phyloP scores from a whole-genome alignment of 2,797 vertebrate species.

The Synanceia verrucosa region DNA sequence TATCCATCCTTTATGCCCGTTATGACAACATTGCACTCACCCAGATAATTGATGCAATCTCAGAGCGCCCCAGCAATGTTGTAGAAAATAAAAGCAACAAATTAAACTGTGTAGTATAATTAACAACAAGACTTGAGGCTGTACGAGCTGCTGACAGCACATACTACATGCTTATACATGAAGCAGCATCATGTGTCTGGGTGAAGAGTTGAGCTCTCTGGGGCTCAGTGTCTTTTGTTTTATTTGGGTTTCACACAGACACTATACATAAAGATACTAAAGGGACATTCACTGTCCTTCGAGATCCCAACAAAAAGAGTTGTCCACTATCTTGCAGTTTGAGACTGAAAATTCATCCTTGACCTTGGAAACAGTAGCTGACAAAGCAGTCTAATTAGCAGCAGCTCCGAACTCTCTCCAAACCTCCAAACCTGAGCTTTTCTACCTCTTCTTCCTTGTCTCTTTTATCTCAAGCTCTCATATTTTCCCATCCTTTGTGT shows the following conservation, averaged over 20 bases:
- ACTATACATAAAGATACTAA: background rate
- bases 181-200: background rate
- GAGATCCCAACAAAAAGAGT: background rate
- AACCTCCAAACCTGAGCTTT: background rate
- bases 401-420: constrained; percentile 11
- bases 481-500: background rate
- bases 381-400: no score
- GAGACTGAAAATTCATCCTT: background rate
- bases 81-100: background rate
- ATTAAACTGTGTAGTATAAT: background rate
- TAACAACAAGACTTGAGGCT: background rate
- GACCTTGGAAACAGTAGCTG: no score
- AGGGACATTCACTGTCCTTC: background rate
- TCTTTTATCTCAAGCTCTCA: constrained; percentile 14
- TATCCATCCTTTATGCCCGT: background rate
- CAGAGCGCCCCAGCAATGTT: background rate
- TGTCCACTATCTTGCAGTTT: background rate
- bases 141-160: background rate
- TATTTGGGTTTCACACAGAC: background rate
- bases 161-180: background rate
- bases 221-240: background rate
- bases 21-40: background rate
- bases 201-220: no score
- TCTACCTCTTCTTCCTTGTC: background rate
- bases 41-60: background rate